Percentiles rank a stretch among this genome's conserved stretches.
Evolutionary conservation across 2,797 vertebrate species (phyloP).

Genomic region (Dryobates pubescens): DNA sequence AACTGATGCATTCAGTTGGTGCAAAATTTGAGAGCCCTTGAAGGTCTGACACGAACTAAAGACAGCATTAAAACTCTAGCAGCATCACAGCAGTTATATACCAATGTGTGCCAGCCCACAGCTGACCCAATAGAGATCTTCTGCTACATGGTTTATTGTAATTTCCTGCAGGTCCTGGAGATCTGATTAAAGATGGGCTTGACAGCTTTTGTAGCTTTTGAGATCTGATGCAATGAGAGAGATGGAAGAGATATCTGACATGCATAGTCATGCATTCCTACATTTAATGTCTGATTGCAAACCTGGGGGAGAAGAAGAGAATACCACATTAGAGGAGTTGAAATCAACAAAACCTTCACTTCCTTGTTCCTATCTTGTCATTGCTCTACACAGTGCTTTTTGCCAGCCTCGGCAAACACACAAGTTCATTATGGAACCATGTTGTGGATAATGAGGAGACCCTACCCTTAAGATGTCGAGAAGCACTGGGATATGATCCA

Average conservation of each 20-base stretch:
- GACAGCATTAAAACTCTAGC: not conserved
- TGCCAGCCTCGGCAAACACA: not conserved
- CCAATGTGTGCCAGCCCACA: not conserved
- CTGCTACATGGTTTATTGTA: not conserved
- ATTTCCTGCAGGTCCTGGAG: not conserved
- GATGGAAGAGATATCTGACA: not conserved
- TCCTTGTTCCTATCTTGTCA: not conserved
- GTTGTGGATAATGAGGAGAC: fast-evolving
- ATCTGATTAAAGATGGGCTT: not conserved
- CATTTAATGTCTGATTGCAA: not conserved
- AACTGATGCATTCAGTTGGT: not conserved
- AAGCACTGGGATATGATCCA: fast-evolving
- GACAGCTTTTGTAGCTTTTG: not conserved
- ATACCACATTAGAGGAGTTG: not conserved
- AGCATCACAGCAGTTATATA: not conserved
- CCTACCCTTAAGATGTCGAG: not conserved
- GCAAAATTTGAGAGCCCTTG: not conserved
- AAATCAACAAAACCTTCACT: not conserved
- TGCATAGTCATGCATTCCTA: not conserved
- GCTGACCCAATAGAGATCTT: not conserved
- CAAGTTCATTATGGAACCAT: not conserved
- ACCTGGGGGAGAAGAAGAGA: not conserved
- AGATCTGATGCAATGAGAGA: not conserved
- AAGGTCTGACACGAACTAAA: not conserved
- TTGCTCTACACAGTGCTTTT: not conserved